These are phyloP conservation scores for Muscina levida DNA, from an alignment of 2,888 invertebrate genomes.

Conservation along the genomic window DNA sequence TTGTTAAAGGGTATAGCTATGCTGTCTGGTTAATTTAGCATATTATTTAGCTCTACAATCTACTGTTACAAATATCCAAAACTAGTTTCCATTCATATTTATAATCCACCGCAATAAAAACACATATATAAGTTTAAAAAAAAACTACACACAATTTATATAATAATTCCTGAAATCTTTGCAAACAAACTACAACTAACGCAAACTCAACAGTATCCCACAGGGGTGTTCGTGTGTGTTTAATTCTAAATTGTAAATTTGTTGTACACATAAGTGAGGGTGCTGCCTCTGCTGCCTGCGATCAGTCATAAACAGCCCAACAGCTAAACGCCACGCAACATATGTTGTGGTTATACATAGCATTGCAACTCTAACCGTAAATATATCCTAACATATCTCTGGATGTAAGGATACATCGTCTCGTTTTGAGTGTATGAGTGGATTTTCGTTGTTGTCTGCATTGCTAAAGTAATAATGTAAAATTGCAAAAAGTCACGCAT, in stretches of 20 bases:
- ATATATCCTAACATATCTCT: not conserved
- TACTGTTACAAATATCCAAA: too few relatives aligned
- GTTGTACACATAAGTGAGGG: not conserved
- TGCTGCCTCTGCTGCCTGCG: constrained; percentile 7
- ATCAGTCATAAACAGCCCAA: constrained; percentile 38
- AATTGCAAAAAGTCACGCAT: constrained; percentile 62
- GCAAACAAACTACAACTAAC: too few relatives aligned
- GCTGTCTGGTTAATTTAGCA: too few relatives aligned
- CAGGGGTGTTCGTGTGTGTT: too few relatives aligned
- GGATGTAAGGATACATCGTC: not conserved
- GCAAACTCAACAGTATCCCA: too few relatives aligned
- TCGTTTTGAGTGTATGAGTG: not conserved
- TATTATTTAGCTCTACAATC: too few relatives aligned
- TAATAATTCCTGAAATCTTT: too few relatives aligned
- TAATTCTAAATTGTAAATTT: not conserved
- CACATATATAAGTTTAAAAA: too few relatives aligned
- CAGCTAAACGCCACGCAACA: not conserved
- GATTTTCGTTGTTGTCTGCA: constrained; percentile 1
- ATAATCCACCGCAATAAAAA: too few relatives aligned
- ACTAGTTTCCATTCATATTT: too few relatives aligned
- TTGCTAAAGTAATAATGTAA: constrained; percentile 48
- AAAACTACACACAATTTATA: too few relatives aligned
- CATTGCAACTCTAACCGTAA: not conserved
- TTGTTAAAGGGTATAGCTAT: too few relatives aligned
- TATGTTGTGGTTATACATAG: constrained; percentile 32